Evolutionary conservation across 1,140 invertebrate genomes (phyloP), one percentile per base, ranked within the genome.

Genomic region (Drosophila willistoni): DNA sequence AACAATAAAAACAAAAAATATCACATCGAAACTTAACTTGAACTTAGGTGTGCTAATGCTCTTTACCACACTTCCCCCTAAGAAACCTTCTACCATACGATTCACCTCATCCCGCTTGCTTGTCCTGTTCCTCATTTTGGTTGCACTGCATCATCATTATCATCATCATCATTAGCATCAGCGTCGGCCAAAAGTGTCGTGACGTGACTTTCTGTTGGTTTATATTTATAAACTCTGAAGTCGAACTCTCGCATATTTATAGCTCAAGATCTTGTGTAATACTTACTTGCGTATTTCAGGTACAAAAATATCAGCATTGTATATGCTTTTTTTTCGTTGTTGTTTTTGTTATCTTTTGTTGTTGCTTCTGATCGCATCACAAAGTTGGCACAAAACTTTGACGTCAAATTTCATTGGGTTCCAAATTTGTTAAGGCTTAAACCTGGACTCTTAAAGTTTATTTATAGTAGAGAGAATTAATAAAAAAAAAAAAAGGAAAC

Each of bases 161-260:
- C 22, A 6, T 29, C 29, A 29, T n/a, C n/a, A n/a, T 42, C 41
- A 42, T 7, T 19, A 63, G 10, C 22, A 6, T 29, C 29, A 29
- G 29, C 29, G 29, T 1, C 29, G 6, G 29, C 29, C 29, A 29
- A 25, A 29, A 65, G 57, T 60, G 54, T 71, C 44, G 54, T 29
- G 59, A 55, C 62, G 47, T 79, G 73, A 69, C 66, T 70, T 67
- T 77, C 62, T 79, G 55, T 79, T 7, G 77, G 77, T 69, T 39
- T 54, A 17, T 55, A 51, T 64, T 29, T 54, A 22, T 47, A 36
- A 54, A 64, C 51, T 64, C 51, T 64, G 7, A 55, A 64, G 25
- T 17, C 42, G 25, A 29, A 29, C 42, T 25, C 14, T 41, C 22
- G 29, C 41, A 29, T 42, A 65, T 60, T 71, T 66, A 39, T 60